Base-by-base conservation (phyloP, 2,113 vertebrate genomes). In the Mus musculus region DNA sequence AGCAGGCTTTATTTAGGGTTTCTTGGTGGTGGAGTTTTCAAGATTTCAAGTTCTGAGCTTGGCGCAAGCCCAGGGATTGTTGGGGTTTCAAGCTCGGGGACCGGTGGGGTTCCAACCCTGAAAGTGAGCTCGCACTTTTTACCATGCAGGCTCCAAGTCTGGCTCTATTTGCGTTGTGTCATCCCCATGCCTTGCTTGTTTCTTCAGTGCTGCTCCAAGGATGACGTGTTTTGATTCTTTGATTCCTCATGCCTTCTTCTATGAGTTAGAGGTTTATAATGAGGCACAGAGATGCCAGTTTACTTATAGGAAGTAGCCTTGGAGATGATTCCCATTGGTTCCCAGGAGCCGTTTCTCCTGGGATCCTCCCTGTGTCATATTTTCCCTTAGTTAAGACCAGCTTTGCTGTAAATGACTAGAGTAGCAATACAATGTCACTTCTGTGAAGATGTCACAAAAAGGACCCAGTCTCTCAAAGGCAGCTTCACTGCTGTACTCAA, bases 151-250 rank as follows among this genome's bases (percentile, higher is more conserved):
- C 42, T 19, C 63, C 17, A 28, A 28, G 49, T 3, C 36, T 75
- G 26, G 88, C 16, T 89, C 54, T 42, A 0, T 75, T 20, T 52
- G 22, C 33, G 19, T 49, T 59, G 42, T 75, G 56, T 71, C 71
- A 6, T 82, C 3, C 28, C 69, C 12, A 39, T 54, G 49, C 13
- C 52, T 76, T 69, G 46, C 36, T 3, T n/a, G n/a, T 61, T 85
- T 95, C 73, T 81, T 13, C 75, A 75, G n/a, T 39, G 80, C 13
- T 30, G 22, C 69, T 80, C 75, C 73, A 52, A 71, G 56, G 26
- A 52, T 73, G 78, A 28, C 12, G 4, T 61, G 17, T 85, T 94
- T 93, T 88, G 59, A 81, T 89, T 93, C 36, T 93, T 85, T 85
- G 52, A 59, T 63, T 56, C 65, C 13, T 73, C 36, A 69, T 28